Evolutionary conservation across 2,797 vertebrate genomes (phyloP).

Genomic region (Acanthurus lineatus): DNA sequence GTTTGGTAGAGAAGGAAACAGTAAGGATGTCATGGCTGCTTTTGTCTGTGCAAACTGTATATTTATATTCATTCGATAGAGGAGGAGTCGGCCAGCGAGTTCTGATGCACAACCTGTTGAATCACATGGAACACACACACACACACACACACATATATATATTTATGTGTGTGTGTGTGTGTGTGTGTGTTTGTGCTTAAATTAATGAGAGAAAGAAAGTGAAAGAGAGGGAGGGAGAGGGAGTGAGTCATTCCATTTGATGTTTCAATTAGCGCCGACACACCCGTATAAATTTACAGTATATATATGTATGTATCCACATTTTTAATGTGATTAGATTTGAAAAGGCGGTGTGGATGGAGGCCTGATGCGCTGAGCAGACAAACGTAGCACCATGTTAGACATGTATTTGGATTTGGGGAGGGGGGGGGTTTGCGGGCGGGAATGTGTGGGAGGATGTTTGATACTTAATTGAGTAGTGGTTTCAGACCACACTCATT

Average conservation of each 20-base stretch:
- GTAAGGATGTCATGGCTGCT: slow-evolving; percentile 65
- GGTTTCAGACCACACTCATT: slow-evolving; percentile 52
- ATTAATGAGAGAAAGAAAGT: no score
- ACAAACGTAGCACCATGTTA: slow-evolving; percentile 63
- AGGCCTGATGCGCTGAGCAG: slow-evolving; percentile 57
- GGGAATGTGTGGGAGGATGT: neutral
- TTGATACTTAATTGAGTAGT: slow-evolving; percentile 41
- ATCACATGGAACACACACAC: slow-evolving; percentile 58
- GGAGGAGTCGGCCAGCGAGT: slow-evolving; percentile 47
- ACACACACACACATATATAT: slow-evolving; percentile 43
- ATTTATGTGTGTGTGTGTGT: no score
- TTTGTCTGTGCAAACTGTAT: slow-evolving; percentile 67
- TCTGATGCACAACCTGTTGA: slow-evolving; percentile 68
- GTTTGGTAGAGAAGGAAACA: slow-evolving; percentile 55
- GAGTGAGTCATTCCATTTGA: slow-evolving; percentile 69
- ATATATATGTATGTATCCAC: slow-evolving; percentile 61
- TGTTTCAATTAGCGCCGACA: slow-evolving; percentile 52
- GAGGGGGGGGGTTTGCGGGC: neutral
- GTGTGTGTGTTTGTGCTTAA: no score
- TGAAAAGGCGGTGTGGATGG: slow-evolving; percentile 39
- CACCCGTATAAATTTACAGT: slow-evolving; percentile 62
- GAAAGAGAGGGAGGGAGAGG: no score
- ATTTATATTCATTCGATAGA: slow-evolving; percentile 54
- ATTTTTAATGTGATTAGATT: slow-evolving; percentile 71
- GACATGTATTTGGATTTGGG: slow-evolving; percentile 24